Evolutionary conservation across 2,797 vertebrate species (phyloP), one percentile per base, ranked within the genome.

Genomic region (Toxotes lorentzi): DNA sequence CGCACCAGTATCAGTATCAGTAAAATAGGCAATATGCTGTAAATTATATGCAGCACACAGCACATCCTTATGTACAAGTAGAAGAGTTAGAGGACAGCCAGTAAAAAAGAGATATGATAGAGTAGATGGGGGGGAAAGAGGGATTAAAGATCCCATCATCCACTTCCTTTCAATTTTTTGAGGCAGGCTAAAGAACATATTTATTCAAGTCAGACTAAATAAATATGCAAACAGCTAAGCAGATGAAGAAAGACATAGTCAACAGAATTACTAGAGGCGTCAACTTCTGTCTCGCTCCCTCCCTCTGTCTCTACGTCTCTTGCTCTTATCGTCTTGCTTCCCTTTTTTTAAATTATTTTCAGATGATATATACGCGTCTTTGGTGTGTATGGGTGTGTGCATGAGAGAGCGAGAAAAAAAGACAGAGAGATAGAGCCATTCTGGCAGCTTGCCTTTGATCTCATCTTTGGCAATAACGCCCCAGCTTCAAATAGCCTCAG

Each of bases 401-500:
- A 32, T n/a, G 40, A 27, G 27, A 13, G 43, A 53, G 40, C 50
- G 19, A 34, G 43, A 60, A 68, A 24, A 47, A 40, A 35, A 61
- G 66, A 73, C 35, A 77, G 68, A 70, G 35, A 40, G 79, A 84
- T 23, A 81, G 79, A 86, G 65, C 50, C 76, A 74, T 88, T 65
- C 70, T 86, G 79, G 76, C 75, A 75, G 85, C 70, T 70, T 74
- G 34, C 48, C 86, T 93, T 93, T 93, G 82, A 93, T 93, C 89
- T 90, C 77, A 81, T 86, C 85, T 88, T 84, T 87, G 83, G 85
- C 89, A 91, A 90, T 76, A 88, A 89, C 71, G 54, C 62, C 79
- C 27, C 57, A 70, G 86, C 91, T 93, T 94, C 86, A 94, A 91
- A 94, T 92, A 86, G 84, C 84, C 82, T 90, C 91, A 76, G 86